Base-by-base conservation (phyloP, 2,113 vertebrate species). In the Micronycteris hirsuta region DNA sequence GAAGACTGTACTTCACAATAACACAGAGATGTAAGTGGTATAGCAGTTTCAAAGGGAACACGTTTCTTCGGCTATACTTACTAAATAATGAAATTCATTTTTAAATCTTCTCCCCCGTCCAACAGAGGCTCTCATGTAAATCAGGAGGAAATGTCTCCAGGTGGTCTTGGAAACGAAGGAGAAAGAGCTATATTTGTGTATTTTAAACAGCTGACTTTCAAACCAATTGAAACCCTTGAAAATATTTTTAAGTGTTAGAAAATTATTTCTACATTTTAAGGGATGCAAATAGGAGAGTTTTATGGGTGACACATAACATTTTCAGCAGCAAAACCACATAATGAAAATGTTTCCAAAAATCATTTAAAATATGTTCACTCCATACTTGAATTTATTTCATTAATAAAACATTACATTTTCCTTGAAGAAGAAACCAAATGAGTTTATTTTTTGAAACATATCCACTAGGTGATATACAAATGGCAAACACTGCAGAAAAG, bases 341-440 rank as follows among this genome's bases (percentile, higher is more conserved):
- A 68, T 86, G 31, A 47, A 92, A 87, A 86, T 74, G 54, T 73
- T 86, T 86, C 74, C 20, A 77, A 76, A 84, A 71, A 86, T 81
- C 36, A 54, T 73, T 86, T 85, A 81, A 45, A 87, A 86, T 80
- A 74, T 73, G 56, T 73, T 74, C 45, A 91, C 16, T 43, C 43
- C 2, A 80, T 54, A 45, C n/a, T 87, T 81, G 45, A 91, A 54
- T 86, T 91, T 73, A 70, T 56, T 82, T 95, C 56, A 95, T 87
- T 82, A 86, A 82, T 87, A 65, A 81, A 52, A 86, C 12, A 86
- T 73, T 71, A 86, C 22, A 70, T 73, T 81, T 80, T 61, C 43
- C 22, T 95, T 33, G 17, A 81, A 91, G 65, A 81, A 73, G 52
- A 91, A 91, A 86, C 13, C 36, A 89, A 73, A 24, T 58, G 45